phyloP scores from a whole-genome alignment of 2,888 invertebrate species.

The Oscheius onirici region DNA sequence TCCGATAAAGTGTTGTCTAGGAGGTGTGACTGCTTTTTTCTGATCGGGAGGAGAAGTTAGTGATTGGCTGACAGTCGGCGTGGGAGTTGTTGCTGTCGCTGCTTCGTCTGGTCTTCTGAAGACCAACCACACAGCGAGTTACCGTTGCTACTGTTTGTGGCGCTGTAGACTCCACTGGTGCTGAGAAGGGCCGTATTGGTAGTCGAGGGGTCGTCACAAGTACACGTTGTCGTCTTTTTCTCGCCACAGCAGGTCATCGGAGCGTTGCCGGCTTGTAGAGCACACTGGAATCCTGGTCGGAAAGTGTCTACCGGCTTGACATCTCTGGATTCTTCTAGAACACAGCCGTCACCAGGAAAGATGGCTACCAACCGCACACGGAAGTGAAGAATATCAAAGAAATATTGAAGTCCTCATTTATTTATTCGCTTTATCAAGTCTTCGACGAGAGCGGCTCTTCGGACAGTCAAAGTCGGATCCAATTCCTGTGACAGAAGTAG shows the following conservation, averaged over 20 bases:
- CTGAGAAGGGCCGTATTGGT: constrained; percentile 7
- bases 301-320: constrained; percentile 5
- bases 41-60: too few relatives aligned
- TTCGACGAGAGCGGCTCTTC: too few relatives aligned
- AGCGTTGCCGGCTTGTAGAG: neutral
- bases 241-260: neutral
- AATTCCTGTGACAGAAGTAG: too few relatives aligned
- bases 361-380: constrained; percentile 14
- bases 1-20: constrained; percentile 6
- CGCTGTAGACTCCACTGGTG: constrained; percentile 16
- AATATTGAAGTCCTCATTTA: too few relatives aligned
- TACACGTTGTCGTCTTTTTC: neutral
- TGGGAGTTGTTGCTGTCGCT: constrained; percentile 1
- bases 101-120: neutral
- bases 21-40: constrained; percentile 2
- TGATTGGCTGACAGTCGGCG: neutral
- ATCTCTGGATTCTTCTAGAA: constrained; percentile 1
- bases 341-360: constrained; percentile 9
- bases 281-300: neutral
- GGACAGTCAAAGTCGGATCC: too few relatives aligned
- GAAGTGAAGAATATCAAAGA: neutral
- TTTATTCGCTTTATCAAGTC: too few relatives aligned
- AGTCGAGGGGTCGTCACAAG: neutral
- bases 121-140: neutral
- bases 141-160: neutral